Percentiles rank a stretch among this genome's conserved stretches.
These are phyloP conservation scores for Bambusicola thoracicus DNA, from an alignment of 2,113 vertebrate genomes.

Conservation along the genomic window DNA sequence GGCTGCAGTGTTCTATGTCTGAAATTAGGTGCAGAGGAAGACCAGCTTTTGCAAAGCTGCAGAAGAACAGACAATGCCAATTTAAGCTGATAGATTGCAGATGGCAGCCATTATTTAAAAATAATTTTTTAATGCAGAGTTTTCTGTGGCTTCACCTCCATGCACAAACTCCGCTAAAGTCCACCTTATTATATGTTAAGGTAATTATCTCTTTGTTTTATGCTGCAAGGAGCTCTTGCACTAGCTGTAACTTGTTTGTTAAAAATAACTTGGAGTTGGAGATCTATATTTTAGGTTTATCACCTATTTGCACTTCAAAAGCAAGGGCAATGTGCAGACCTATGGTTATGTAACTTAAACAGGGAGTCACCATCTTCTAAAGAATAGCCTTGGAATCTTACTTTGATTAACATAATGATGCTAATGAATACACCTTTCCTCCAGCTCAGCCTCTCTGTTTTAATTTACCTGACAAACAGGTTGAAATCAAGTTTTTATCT, in stretches of 20 bases:
- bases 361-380: neutral
- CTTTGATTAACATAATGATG: neutral
- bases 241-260: neutral
- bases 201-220: neutral
- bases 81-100: neutral
- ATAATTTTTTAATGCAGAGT: neutral
- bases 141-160: neutral
- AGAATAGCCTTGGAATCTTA: neutral
- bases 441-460: neutral
- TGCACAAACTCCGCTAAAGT: neutral
- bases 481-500: neutral
- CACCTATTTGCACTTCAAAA: constrained; percentile 65
- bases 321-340: constrained; percentile 12
- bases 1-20: neutral
- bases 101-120: neutral
- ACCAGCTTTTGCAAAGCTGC: neutral
- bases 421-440: neutral
- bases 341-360: neutral
- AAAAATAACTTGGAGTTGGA: constrained; percentile 40
- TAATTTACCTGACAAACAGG: neutral
- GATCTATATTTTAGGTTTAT: constrained; percentile 7
- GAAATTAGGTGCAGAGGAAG: neutral
- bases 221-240: neutral
- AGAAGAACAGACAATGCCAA: neutral
- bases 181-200: neutral